phyloP scores from a whole-genome alignment of 2,888 invertebrate species.

The Blastobasis adustella region DNA sequence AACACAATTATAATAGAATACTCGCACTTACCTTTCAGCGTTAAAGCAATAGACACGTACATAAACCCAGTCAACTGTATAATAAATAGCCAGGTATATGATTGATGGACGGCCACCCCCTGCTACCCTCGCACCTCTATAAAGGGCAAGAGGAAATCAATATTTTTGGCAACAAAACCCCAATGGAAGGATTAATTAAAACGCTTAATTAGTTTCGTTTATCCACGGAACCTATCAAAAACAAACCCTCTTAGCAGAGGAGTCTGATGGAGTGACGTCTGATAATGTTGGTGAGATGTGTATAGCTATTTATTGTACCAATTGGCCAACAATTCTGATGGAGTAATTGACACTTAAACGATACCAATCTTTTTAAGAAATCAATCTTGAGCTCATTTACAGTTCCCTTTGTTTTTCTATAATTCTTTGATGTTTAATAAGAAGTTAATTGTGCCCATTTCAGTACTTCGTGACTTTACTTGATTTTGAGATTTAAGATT shows the following conservation, averaged over 20 bases:
- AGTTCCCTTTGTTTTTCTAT: too few relatives aligned
- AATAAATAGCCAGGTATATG: background rate
- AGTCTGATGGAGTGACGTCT: constrained; percentile 17
- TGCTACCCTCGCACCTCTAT: background rate
- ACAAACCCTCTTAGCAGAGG: constrained; percentile 31
- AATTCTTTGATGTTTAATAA: too few relatives aligned
- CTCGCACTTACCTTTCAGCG: background rate
- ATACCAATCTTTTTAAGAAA: too few relatives aligned
- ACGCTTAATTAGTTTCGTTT: constrained; percentile 68
- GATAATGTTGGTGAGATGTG: constrained; percentile 33
- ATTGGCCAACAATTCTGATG: too few relatives aligned
- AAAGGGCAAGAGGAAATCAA: constrained; percentile 44
- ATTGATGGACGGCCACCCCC: background rate
- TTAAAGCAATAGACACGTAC: background rate
- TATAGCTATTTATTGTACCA: too few relatives aligned
- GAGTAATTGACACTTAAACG: too few relatives aligned
- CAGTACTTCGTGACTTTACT: too few relatives aligned
- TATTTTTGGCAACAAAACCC: constrained; percentile 63
- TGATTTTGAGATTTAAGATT: too few relatives aligned
- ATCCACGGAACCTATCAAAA: constrained; percentile 61
- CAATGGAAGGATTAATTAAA: constrained; percentile 65
- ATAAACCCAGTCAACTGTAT: background rate
- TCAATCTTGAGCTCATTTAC: too few relatives aligned
- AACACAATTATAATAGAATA: too few relatives aligned
- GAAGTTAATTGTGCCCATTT: too few relatives aligned